phyloP scores from a whole-genome alignment of 2,888 invertebrate genomes.

The Sinhomidia bicolor region DNA sequence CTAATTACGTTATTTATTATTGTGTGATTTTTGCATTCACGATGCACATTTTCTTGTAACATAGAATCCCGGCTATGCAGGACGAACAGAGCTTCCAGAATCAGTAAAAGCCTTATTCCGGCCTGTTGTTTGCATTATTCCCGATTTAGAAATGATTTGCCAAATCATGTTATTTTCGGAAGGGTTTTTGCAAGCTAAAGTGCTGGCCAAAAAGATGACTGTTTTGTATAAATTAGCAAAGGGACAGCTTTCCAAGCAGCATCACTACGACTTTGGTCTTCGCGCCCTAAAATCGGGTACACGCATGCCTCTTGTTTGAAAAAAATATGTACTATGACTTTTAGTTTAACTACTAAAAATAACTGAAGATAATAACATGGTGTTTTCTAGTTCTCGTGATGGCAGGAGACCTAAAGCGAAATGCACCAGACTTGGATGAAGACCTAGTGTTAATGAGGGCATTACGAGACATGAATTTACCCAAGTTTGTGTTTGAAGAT shows the following conservation, averaged over 20 bases:
- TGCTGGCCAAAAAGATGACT: constrained; percentile 96
- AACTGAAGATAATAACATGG: not conserved
- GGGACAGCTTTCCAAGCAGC: constrained; percentile 95
- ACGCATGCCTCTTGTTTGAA: not conserved
- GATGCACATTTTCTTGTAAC: not conserved
- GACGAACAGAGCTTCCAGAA: constrained; percentile 95
- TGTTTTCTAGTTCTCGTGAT: constrained; percentile 88
- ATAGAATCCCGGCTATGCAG: constrained; percentile 92
- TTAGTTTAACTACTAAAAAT: not conserved
- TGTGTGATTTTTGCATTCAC: not conserved
- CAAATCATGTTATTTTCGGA: constrained; percentile 95
- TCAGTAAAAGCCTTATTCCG: constrained; percentile 95
- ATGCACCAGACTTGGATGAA: constrained; percentile 90
- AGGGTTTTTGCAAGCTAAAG: constrained; percentile 94
- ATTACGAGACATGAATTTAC: constrained; percentile 94
- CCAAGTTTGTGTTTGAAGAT: constrained; percentile 96
- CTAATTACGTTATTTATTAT: not conserved
- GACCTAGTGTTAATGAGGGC: constrained; percentile 95
- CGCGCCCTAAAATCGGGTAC: constrained; percentile 90
- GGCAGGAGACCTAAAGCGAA: constrained; percentile 93
- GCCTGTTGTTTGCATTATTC: constrained; percentile 95
- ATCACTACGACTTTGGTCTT: constrained; percentile 96
- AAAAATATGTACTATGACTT: not conserved
- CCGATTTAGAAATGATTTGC: constrained; percentile 95
- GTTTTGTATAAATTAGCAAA: constrained; percentile 92